phyloP scores from a whole-genome alignment of 2,113 vertebrate genomes.

The Peromyscus californicus region DNA sequence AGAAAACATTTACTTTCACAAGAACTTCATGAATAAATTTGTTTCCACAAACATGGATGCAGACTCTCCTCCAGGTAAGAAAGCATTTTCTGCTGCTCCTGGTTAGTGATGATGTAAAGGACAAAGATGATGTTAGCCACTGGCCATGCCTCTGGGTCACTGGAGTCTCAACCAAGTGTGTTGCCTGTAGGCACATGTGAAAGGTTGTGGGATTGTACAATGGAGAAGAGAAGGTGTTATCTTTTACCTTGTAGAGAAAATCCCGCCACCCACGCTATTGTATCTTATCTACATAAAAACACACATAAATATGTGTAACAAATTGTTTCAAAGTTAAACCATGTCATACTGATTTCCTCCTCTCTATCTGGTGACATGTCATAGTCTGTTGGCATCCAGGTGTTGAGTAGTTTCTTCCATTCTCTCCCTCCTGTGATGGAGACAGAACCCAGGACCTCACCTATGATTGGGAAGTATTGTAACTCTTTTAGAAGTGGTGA shows the following conservation, averaged over 20 bases:
- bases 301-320: not conserved
- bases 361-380: not conserved
- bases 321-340: not conserved
- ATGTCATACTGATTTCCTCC: not conserved
- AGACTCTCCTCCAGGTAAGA: slow-evolving; percentile 68
- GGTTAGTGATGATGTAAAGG: not conserved
- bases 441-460: not conserved
- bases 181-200: not conserved
- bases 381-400: not conserved
- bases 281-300: not conserved
- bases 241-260: not conserved
- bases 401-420: not conserved
- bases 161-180: not conserved
- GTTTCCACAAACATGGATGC: not conserved
- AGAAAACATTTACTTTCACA: slow-evolving; percentile 73
- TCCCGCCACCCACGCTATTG: not conserved
- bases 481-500: not conserved
- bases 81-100: not conserved
- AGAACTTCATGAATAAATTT: slow-evolving; percentile 29
- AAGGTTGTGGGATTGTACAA: not conserved
- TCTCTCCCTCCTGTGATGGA: not conserved
- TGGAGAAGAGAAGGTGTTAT: not conserved
- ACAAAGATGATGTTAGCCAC: not conserved
- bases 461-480: not conserved
- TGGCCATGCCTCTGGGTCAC: not conserved